Conservation (phyloP, 2,113 vertebrate species). For the Potamarius usumacintae region DNA sequence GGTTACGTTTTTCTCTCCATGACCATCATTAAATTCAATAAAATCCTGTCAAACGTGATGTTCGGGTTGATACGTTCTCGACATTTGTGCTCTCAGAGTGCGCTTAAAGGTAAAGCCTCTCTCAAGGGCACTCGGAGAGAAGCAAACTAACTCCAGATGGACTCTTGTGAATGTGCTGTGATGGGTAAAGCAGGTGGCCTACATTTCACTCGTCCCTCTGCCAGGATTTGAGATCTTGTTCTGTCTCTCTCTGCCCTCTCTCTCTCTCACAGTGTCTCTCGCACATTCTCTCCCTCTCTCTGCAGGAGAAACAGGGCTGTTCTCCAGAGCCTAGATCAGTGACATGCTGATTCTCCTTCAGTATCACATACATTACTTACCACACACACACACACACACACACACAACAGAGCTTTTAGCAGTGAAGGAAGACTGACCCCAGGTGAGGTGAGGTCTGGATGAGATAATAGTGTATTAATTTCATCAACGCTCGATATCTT, state of each 20-base stretch:
- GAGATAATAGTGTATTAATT: constrained; percentile 2
- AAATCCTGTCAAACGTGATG: background rate
- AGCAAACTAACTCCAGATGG: background rate
- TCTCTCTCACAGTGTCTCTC: background rate
- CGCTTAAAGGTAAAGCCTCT: background rate
- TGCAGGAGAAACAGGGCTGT: background rate
- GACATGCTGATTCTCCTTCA: background rate
- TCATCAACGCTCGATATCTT: background rate
- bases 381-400: constrained; percentile 20
- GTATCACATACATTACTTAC: background rate
- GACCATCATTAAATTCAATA: background rate
- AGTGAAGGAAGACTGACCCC: constrained; percentile 20
- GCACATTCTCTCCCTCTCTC: background rate
- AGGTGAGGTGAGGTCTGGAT: background rate
- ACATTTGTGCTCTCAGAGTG: background rate
- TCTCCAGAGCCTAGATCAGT: background rate
- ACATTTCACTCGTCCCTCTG: background rate
- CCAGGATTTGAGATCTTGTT: background rate
- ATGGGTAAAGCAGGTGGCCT: constrained; percentile 24
- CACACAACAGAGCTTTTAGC: background rate
- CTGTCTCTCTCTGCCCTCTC: background rate
- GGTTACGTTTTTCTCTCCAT: background rate
- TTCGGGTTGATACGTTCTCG: background rate
- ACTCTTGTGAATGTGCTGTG: background rate
- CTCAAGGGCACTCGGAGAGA: background rate